Conservation (phyloP, 2,113 vertebrate species). For the Dinomys branickii region DNA sequence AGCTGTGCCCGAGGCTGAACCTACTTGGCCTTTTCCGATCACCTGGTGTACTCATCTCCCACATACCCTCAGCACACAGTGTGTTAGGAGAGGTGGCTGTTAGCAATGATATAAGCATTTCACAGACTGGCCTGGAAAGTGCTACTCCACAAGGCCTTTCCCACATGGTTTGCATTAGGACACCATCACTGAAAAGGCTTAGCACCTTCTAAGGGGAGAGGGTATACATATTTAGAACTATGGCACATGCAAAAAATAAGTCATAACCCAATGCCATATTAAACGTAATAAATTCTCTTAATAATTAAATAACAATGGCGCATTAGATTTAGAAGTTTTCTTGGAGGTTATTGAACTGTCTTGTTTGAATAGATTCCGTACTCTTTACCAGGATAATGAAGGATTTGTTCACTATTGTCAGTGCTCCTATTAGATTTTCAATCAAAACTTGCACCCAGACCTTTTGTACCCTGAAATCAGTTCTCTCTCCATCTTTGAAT, state of each 20-base stretch:
- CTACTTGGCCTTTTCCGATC: background rate
- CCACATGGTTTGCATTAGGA: background rate
- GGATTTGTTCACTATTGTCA: background rate
- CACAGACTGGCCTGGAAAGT: background rate
- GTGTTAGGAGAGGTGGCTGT: background rate
- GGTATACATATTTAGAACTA: background rate
- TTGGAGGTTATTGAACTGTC: background rate
- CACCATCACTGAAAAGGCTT: background rate
- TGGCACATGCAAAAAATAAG: background rate
- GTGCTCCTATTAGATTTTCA: background rate
- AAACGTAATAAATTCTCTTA: background rate
- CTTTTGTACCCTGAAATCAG: background rate
- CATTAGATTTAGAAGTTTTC: background rate
- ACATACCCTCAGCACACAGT: background rate
- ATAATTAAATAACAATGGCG: background rate
- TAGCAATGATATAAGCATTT: background rate
- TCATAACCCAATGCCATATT: background rate
- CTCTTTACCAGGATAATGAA: background rate
- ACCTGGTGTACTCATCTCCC: background rate
- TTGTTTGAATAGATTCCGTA: background rate
- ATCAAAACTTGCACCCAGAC: conserved; percentile 2
- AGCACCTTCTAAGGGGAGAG: background rate
- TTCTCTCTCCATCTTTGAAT: background rate
- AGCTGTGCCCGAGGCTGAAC: background rate
- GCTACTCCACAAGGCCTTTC: background rate